Conservation (phyloP, 1,140 invertebrate species). For the Eueides isabella region DNA sequence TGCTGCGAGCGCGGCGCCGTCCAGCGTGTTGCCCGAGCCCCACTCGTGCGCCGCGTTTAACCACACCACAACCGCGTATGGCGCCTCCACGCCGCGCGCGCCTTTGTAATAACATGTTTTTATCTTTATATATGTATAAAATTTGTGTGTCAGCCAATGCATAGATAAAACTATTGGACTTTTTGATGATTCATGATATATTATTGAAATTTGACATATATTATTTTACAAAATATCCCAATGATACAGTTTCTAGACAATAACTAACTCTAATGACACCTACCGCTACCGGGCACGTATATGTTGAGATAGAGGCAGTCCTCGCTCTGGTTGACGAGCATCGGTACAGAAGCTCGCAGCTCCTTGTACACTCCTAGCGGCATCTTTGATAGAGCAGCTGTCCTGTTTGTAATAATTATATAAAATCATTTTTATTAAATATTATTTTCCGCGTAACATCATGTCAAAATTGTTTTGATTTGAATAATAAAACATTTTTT, state of each 20-base stretch:
- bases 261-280: too few relatives aligned
- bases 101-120: not conserved
- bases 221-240: too few relatives aligned
- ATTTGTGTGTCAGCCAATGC: too few relatives aligned
- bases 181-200: too few relatives aligned
- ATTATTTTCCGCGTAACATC: too few relatives aligned
- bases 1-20: conserved; percentile 93
- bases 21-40: conserved; percentile 93
- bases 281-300: conserved; percentile 92
- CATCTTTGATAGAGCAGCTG: conserved; percentile 86
- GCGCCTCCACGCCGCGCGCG: conserved; percentile 89
- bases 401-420: conserved; percentile 61
- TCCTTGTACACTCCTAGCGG: conserved; percentile 87
- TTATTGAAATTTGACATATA: too few relatives aligned
- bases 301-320: conserved; percentile 96
- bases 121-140: too few relatives aligned
- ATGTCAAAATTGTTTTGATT: too few relatives aligned
- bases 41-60: conserved; percentile 93
- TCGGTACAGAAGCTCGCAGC: conserved; percentile 84
- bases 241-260: too few relatives aligned
- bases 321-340: conserved; percentile 91
- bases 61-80: conserved; percentile 89
- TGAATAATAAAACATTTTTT: too few relatives aligned
- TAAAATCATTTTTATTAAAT: not conserved
- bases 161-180: too few relatives aligned